Conservation (phyloP, 2,113 vertebrate species). For the Ramphastos sulfuratus region DNA sequence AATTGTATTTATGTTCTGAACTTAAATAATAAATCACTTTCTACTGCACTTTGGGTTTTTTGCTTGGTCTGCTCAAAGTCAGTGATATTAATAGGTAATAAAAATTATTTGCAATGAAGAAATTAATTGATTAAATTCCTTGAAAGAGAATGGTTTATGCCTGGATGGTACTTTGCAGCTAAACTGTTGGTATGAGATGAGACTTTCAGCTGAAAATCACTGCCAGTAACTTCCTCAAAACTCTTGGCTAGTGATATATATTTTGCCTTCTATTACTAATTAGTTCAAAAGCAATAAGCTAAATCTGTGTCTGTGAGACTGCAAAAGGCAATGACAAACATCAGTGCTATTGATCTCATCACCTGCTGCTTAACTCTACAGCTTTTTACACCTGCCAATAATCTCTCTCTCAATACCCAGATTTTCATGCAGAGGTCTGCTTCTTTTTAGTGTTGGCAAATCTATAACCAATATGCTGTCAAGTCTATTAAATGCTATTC, state of each 20-base stretch:
- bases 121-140: neutral
- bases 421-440: neutral
- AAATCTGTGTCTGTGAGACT: neutral
- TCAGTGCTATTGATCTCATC: neutral
- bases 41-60: neutral
- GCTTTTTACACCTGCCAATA: neutral
- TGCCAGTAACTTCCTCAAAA: constrained; percentile 48
- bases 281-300: neutral
- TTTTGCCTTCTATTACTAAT: constrained; percentile 26
- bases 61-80: neutral
- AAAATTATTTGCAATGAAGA: neutral
- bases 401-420: neutral
- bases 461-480: neutral
- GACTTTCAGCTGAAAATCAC: constrained; percentile 24
- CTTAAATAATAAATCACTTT: neutral
- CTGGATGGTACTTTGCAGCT: neutral
- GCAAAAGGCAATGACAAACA: neutral
- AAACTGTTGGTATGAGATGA: neutral
- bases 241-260: neutral
- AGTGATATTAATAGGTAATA: neutral
- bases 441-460: neutral
- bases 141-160: neutral
- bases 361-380: neutral
- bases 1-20: neutral
- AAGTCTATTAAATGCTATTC: neutral